Conservation (phyloP, 1,140 invertebrate genomes). For the Antheraea mylitta region DNA sequence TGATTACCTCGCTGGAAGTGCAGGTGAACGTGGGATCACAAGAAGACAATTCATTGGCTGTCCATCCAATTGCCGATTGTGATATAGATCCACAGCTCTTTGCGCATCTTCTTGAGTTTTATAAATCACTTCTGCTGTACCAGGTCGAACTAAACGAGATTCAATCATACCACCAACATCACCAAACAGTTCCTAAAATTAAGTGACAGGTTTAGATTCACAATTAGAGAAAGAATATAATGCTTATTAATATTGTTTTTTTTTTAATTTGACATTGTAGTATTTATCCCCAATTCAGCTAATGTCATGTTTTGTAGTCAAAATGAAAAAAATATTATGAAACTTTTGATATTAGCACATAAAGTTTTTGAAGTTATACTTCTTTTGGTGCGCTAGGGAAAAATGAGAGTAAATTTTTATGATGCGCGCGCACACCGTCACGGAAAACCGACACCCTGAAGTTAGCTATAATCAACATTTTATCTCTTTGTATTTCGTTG, state of each 20-base stretch:
- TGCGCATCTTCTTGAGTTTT: constrained; percentile 90
- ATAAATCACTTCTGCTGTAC: constrained; percentile 94
- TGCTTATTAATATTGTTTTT: background rate
- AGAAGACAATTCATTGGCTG: constrained; percentile 72
- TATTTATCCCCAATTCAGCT: no score
- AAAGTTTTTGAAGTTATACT: no score
- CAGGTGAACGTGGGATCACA: constrained; percentile 49
- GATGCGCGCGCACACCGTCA: no score
- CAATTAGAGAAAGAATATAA: background rate
- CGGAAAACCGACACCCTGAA: no score
- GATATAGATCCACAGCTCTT: constrained; percentile 93
- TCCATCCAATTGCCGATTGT: constrained; percentile 86
- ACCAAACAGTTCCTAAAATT: constrained; percentile 91
- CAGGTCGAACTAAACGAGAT: constrained; percentile 90
- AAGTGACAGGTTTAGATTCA: background rate
- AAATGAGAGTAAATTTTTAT: no score
- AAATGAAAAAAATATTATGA: no score
- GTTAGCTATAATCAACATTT: no score
- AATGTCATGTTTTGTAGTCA: no score
- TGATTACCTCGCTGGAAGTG: constrained; percentile 38
- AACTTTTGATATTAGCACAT: no score
- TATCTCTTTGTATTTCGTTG: no score
- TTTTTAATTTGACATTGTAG: no score
- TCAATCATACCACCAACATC: constrained; percentile 92
- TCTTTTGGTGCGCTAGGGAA: no score